Conservation (phyloP, 2,888 invertebrate species). For the Masnerella sp. region DNA sequence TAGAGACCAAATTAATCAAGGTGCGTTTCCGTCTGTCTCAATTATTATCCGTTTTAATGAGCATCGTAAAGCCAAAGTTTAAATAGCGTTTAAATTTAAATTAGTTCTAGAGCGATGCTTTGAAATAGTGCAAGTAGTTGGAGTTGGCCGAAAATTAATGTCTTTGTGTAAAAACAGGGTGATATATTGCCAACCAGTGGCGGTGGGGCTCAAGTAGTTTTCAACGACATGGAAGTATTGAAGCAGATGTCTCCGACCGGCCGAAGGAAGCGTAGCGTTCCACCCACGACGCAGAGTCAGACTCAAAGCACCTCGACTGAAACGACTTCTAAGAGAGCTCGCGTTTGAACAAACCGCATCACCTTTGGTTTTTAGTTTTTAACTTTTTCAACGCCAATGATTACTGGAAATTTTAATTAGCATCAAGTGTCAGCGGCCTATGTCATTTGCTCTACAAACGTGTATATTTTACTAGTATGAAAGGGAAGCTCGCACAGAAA, state of each 20-base stretch:
- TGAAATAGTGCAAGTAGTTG: too few relatives aligned
- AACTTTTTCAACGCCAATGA: too few relatives aligned
- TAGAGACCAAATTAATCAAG: conserved; percentile 95
- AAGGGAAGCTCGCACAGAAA: too few relatives aligned
- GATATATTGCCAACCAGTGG: conserved; percentile 95
- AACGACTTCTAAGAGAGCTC: conserved; percentile 56
- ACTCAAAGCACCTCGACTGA: conserved; percentile 46
- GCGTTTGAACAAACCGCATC: conserved; percentile 25
- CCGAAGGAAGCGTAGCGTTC: conserved; percentile 72
- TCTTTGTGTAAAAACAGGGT: conserved; percentile 79
- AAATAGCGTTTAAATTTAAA: too few relatives aligned
- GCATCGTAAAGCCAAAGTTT: too few relatives aligned
- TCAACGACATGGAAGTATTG: conserved; percentile 95
- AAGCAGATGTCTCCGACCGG: conserved; percentile 87
- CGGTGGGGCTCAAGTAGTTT: conserved; percentile 96
- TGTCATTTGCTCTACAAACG: too few relatives aligned
- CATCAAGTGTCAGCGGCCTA: too few relatives aligned
- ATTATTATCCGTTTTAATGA: too few relatives aligned
- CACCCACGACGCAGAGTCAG: conserved; percentile 45
- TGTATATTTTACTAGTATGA: too few relatives aligned
- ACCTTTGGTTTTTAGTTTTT: conserved; percentile 4
- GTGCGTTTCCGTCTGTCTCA: too few relatives aligned
- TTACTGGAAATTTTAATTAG: too few relatives aligned
- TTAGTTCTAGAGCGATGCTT: too few relatives aligned
- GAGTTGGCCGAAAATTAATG: not conserved